A percentile compares a stretch with the other conserved stretches of the same genome.
These are phyloP conservation scores for Aeoliscus strigatus DNA, from an alignment of 2,797 vertebrate genomes.

Conservation along the genomic window DNA sequence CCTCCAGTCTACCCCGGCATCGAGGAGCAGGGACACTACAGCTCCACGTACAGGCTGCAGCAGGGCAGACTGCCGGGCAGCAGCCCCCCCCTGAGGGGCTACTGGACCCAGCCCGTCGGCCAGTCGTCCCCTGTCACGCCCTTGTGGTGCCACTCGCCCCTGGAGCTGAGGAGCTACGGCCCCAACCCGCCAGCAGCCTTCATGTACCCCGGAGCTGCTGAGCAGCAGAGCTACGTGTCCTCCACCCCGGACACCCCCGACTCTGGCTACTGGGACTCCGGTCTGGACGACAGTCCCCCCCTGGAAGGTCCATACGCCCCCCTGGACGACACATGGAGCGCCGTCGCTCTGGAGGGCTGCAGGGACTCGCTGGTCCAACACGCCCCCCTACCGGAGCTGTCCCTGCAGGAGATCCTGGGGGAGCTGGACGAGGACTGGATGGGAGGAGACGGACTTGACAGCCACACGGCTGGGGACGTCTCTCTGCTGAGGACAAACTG, in stretches of 20 bases:
- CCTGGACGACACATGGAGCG: conserved; percentile 47
- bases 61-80: conserved; percentile 24
- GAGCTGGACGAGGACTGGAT: conserved; percentile 69
- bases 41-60: conserved; percentile 38
- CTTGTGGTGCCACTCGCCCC: conserved; percentile 48
- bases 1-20: conserved; percentile 33
- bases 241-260: conserved; percentile 66
- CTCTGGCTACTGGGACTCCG: conserved; percentile 65
- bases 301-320: conserved; percentile 14
- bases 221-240: conserved; percentile 37
- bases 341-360: conserved; percentile 8
- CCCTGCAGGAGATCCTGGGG: conserved; percentile 70
- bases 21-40: conserved; percentile 38
- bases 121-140: conserved; percentile 29
- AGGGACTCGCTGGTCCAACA: conserved; percentile 14
- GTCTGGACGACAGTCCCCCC: conserved; percentile 39
- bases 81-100: conserved; percentile 25
- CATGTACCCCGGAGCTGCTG: conserved; percentile 39
- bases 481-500: conserved; percentile 50
- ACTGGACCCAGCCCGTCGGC: conserved; percentile 43
- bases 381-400: conserved; percentile 61
- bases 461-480: conserved; percentile 1
- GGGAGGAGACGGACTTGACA: conserved; percentile 38
- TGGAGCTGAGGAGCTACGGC: conserved; percentile 42
- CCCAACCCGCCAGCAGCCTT: conserved; percentile 20